Evolutionary conservation across 2,888 invertebrate genomes (phyloP).

Genomic region (Andrena chrysosceles): DNA sequence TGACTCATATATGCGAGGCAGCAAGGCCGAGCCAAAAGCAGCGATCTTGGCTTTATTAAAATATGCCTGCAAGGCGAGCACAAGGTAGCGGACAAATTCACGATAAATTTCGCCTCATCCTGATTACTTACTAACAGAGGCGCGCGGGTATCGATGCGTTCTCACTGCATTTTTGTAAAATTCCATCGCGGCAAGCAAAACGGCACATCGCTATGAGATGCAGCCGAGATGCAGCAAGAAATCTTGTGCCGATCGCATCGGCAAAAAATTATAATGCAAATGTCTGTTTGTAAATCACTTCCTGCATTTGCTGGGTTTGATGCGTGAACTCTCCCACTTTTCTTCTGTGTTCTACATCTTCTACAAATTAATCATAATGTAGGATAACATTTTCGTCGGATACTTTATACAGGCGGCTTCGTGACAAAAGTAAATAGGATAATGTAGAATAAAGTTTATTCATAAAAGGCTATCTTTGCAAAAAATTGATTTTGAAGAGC

Average conservation of each 20-base stretch:
- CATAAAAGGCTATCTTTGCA: too few species aligned
- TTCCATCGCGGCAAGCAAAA: constrained; percentile 2
- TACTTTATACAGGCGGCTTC: too few species aligned
- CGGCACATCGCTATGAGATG: neutral
- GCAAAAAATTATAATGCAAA: neutral
- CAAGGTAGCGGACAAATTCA: constrained; percentile 45
- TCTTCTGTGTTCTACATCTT: too few species aligned
- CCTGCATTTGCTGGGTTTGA: too few species aligned
- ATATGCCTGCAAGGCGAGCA: constrained; percentile 53
- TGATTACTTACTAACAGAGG: neutral
- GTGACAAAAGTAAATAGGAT: too few species aligned
- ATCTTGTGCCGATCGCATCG: neutral
- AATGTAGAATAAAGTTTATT: too few species aligned
- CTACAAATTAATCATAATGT: too few species aligned
- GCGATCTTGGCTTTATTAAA: constrained; percentile 69
- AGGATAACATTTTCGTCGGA: too few species aligned
- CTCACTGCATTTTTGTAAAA: constrained; percentile 13
- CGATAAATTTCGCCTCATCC: constrained; percentile 19
- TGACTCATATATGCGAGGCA: constrained; percentile 68
- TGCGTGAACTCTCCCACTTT: too few species aligned
- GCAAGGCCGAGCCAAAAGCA: constrained; percentile 72
- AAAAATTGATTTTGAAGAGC: too few species aligned
- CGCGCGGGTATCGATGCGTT: neutral
- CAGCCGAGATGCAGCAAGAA: constrained; percentile 5
- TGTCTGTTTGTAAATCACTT: too few species aligned